Evolutionary conservation across 2,888 invertebrate species (phyloP).

Genomic region (Suillia variegata): DNA sequence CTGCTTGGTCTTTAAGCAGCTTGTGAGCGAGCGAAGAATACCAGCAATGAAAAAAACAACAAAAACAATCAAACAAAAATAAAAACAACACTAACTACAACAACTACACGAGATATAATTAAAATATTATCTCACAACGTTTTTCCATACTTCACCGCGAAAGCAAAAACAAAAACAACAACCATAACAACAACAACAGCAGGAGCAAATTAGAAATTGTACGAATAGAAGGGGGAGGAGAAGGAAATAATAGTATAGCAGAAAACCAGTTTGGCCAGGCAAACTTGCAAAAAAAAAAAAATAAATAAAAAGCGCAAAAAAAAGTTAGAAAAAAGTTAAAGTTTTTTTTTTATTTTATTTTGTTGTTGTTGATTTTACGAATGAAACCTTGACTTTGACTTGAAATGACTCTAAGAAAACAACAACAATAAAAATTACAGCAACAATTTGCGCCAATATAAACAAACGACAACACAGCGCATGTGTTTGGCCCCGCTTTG

Average conservation of each 20-base stretch:
- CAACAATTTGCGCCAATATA: conserved; percentile 11
- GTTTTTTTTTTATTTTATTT: too few species aligned
- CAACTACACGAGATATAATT: conserved; percentile 9
- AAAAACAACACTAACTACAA: not conserved
- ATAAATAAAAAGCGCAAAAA: conserved; percentile 30
- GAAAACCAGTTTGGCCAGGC: not conserved
- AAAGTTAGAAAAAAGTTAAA: conserved; percentile 26
- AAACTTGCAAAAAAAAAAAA: conserved; percentile 8
- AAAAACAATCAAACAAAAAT: not conserved
- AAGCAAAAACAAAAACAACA: not conserved
- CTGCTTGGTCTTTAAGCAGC: conserved; percentile 3
- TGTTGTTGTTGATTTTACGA: conserved; percentile 2
- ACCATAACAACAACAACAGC: not conserved
- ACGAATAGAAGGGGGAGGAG: too few species aligned
- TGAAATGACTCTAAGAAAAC: conserved; percentile 56
- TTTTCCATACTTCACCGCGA: too few species aligned
- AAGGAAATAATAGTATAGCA: too few species aligned
- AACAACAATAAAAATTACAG: not conserved
- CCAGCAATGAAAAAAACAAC: conserved; percentile 17
- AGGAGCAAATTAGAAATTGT: conserved; percentile 18
- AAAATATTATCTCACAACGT: conserved; percentile 21
- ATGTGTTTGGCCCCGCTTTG: not conserved
- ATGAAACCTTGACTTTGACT: conserved; percentile 62
- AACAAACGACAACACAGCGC: conserved; percentile 15
- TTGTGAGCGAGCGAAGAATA: conserved; percentile 15